Evolutionary conservation across 2,797 vertebrate species (phyloP).

Genomic region (Chelon auratus): DNA sequence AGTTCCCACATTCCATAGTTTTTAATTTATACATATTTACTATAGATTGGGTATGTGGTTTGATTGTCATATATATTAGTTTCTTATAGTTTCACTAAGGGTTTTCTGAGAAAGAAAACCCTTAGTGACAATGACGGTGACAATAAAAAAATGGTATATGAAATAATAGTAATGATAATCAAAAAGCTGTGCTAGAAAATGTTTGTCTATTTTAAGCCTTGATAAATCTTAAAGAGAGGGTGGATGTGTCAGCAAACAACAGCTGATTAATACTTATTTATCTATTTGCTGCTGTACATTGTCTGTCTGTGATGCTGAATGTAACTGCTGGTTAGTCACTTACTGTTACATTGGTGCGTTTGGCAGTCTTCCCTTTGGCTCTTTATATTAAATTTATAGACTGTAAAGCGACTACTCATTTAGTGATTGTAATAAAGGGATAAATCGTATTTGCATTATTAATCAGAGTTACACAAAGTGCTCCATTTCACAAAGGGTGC

Average conservation of each 20-base stretch:
- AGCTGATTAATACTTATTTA: background rate
- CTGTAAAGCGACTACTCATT: background rate
- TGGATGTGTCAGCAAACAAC: background rate
- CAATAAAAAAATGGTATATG: background rate
- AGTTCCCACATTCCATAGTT: no score
- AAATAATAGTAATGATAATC: background rate
- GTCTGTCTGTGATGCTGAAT: background rate
- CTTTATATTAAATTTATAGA: background rate
- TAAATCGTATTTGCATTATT: conserved; percentile 6
- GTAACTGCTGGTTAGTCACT: background rate
- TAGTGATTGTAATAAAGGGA: background rate
- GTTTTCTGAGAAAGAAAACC: no score
- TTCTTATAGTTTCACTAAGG: no score
- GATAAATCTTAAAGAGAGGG: background rate
- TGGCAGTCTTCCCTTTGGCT: conserved; percentile 1
- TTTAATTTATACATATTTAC: no score
- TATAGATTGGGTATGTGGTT: no score
- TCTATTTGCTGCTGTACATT: background rate
- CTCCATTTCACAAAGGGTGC: conserved; percentile 38
- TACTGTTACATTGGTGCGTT: conserved; percentile 6
- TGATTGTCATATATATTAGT: no score
- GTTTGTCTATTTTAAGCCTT: background rate
- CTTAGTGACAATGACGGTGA: no score
- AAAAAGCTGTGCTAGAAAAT: no score
- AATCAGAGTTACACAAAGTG: conserved; percentile 18